Evolutionary conservation across 2,797 vertebrate species (phyloP).

Genomic region (Labeo calbasu): DNA sequence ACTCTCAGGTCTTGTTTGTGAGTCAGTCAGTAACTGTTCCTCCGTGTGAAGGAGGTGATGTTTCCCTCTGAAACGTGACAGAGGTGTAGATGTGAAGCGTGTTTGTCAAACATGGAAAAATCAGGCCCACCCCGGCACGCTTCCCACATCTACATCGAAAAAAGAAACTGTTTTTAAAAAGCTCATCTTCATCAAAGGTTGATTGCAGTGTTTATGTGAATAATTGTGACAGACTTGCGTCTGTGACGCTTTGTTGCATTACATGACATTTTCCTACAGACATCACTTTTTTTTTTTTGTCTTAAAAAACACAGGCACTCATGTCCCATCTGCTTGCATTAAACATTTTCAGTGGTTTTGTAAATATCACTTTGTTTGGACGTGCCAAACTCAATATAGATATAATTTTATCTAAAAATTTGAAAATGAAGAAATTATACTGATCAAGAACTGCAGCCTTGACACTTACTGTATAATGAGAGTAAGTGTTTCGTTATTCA

Average conservation of each 20-base stretch:
- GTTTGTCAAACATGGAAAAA: not conserved
- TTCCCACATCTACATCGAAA: not conserved
- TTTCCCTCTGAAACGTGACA: constrained; percentile 34
- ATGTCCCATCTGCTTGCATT: not conserved
- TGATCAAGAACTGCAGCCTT: not conserved
- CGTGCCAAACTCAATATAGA: not conserved
- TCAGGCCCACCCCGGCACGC: not conserved
- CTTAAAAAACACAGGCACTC: not conserved
- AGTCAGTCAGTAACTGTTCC: constrained; percentile 43
- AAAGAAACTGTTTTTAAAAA: not conserved
- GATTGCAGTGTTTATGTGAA: not conserved
- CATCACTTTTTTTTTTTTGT: not conserved
- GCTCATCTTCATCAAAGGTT: not conserved
- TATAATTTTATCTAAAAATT: not conserved
- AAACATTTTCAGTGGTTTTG: not conserved
- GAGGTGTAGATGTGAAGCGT: not conserved
- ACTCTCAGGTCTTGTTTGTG: not conserved
- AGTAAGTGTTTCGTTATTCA: not conserved
- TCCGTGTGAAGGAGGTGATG: constrained; percentile 49
- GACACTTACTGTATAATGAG: not conserved
- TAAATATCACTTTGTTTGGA: not conserved
- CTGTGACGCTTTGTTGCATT: not conserved
- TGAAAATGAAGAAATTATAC: not conserved
- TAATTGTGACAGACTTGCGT: too few species aligned
- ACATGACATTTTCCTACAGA: not conserved